Base-by-base conservation (phyloP, 2,113 vertebrate genomes). In the Mystacornis crossleyi region DNA sequence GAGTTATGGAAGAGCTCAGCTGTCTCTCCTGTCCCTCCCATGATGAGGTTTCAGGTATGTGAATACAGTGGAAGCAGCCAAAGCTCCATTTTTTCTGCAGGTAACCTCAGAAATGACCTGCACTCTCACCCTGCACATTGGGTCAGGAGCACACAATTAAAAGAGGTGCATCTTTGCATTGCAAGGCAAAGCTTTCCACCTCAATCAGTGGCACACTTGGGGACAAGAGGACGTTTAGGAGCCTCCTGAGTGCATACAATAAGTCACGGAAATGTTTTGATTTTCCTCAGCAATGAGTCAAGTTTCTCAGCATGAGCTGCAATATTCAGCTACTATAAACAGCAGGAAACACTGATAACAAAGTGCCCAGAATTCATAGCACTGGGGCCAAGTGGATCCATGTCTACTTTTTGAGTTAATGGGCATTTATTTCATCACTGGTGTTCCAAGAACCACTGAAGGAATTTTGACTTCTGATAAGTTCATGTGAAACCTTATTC, bases 341-440 rank as follows among this genome's bases (percentile, higher is more conserved):
- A 80, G 36, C 28, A 48, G 51, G 34, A 18, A 62, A 71, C 21
- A 9, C 33, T 42, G 24, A 28, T 21, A 84, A 38, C 11, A 19
- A 28, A 48, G 14, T 12, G 31, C 47, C 48, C 42, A 47, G 29
- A 31, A 34, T 8, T 73, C 45, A 78, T 29, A 82, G 36, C 13
- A 14, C 25, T 45, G 43, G 6, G 29, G 38, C 33, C 14, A 54
- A 11, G 11, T 36, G 25, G 38, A 40, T 45, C 18, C 61, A 33
- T 0, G 0, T 12, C 12, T 31, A 1, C 3, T 82, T 91, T 17
- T 38, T 7, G n/a, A 38, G 4, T 40, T 55, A 29, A 51, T 6
- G 14, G 1, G 1, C 14, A 66, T 82, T 90, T 61, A 43, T 58
- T 79, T 79, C 26, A 65, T 38, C n/a, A 7, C 4, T 10, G 14